These are phyloP conservation scores for Megamerina dolium DNA, from an alignment of 2,888 invertebrate species.

Conservation along the genomic window DNA sequence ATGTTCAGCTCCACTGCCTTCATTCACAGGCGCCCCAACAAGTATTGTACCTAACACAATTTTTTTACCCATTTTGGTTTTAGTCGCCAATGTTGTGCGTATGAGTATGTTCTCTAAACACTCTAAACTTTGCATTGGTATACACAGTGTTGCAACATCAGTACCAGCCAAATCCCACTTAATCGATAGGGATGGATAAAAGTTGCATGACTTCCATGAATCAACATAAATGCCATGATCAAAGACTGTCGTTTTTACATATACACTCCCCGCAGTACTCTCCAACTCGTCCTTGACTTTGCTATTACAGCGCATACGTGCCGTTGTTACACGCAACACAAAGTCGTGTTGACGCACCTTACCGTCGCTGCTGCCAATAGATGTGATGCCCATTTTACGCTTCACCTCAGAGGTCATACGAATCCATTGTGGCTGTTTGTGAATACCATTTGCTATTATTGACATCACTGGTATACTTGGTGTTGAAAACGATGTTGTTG, in stretches of 20 bases:
- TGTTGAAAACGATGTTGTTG: not conserved
- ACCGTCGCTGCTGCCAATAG: too few species aligned
- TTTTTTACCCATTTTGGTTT: constrained; percentile 47
- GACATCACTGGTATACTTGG: too few species aligned
- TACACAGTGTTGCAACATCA: constrained; percentile 34
- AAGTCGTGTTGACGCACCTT: constrained; percentile 25
- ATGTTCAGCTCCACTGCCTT: constrained; percentile 37
- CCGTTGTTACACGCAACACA: constrained; percentile 38
- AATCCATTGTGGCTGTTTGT: constrained; percentile 27
- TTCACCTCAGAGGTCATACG: constrained; percentile 42
- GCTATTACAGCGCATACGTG: constrained; percentile 47
- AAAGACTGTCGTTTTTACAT: constrained; percentile 70
- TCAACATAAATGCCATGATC: constrained; percentile 58
- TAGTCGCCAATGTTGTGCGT: constrained; percentile 44
- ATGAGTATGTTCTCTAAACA: constrained; percentile 41
- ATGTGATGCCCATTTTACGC: constrained; percentile 41
- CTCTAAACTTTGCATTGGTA: constrained; percentile 37
- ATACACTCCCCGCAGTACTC: constrained; percentile 55
- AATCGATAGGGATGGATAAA: constrained; percentile 69
- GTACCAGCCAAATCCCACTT: constrained; percentile 58
- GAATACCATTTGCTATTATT: constrained; percentile 3
- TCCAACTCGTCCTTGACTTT: constrained; percentile 49
- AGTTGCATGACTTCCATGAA: constrained; percentile 68
- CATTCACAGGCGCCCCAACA: constrained; percentile 27
- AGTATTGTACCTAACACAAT: constrained; percentile 44